Evolutionary conservation across 53 echinoderm and acorn worm species (phyloP), one percentile per base, ranked within the genome.

Genomic region (Astropecten irregularis): DNA sequence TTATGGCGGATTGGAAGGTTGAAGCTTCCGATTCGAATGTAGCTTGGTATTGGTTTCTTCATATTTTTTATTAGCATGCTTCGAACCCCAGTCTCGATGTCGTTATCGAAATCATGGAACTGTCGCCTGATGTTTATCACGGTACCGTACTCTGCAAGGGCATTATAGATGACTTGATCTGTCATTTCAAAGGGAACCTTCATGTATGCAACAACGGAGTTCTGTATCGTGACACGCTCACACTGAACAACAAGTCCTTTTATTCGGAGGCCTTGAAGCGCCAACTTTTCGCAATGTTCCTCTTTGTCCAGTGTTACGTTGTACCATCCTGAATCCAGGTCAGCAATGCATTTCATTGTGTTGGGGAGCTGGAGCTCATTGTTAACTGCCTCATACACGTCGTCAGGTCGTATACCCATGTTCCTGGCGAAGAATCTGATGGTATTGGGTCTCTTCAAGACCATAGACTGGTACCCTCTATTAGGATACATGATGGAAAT

Each of bases 221-320:
- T n/a, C n/a, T n/a, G n/a, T n/a, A n/a, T n/a, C n/a, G n/a, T n/a
- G n/a, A n/a, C n/a, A n/a, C n/a, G n/a, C n/a, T n/a, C n/a, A n/a
- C n/a, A n/a, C n/a, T n/a, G n/a, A 19, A 53, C 53, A 16, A 53
- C 20, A 46, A 46, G 8, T 8, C 47, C 47, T 9, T 46, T 14
- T 46, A 14, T 14, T 14, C 8, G 47, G 4, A 53, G 9, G 16
- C 53, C 53, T 16, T 53, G 53, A 4, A 4, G 8, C 18, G 18
- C 15, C 4, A 53, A 13, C 18, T 16, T 53, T 53, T 53, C 53
- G n/a, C 53, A 53, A 19, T 53, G 53, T 19, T 53, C n/a, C 35
- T 63, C 63, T 1, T 63, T 63, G 63, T 63, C 35, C 31, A 63
- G 32, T 63, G 63, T 29, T 30, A 63, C 63, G 13, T 63, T 63